These are phyloP conservation scores for Aricia agestis DNA, from an alignment of 1,140 invertebrate genomes.

Conservation along the genomic window DNA sequence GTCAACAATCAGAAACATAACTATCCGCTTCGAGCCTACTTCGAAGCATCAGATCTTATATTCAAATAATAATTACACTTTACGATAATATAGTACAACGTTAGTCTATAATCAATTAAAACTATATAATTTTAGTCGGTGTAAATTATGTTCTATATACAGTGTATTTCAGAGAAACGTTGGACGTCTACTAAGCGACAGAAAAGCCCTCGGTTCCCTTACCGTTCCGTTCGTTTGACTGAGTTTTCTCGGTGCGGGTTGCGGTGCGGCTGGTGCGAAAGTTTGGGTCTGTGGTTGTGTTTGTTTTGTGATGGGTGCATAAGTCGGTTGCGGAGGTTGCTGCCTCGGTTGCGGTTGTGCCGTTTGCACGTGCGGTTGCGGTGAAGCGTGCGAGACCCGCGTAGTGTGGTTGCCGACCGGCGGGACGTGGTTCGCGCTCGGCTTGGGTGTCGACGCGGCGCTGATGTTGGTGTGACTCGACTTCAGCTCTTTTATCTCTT, in stretches of 20 bases:
- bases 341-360: conserved; percentile 27
- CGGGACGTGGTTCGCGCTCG: conserved; percentile 59
- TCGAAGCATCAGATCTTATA: background rate
- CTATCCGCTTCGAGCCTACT: conserved; percentile 3
- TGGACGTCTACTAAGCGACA: background rate
- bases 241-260: conserved; percentile 69
- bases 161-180: background rate
- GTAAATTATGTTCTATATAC: background rate
- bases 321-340: conserved; percentile 23
- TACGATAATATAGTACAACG: background rate
- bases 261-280: conserved; percentile 49
- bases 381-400: conserved; percentile 35
- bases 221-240: conserved; percentile 66
- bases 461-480: conserved; percentile 59
- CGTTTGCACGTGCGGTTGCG: conserved; percentile 32
- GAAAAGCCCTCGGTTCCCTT: conserved; percentile 29
- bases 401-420: conserved; percentile 50
- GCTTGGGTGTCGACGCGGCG: conserved; percentile 49
- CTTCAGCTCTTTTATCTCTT: conserved; percentile 67
- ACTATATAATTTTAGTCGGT: background rate
- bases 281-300: conserved; percentile 36
- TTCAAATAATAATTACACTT: background rate
- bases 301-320: conserved; percentile 17
- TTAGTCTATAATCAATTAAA: background rate
- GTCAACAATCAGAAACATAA: conserved; percentile 38